Conservation (phyloP, 2,797 vertebrate genomes). For the Dermochelys coriacea region DNA sequence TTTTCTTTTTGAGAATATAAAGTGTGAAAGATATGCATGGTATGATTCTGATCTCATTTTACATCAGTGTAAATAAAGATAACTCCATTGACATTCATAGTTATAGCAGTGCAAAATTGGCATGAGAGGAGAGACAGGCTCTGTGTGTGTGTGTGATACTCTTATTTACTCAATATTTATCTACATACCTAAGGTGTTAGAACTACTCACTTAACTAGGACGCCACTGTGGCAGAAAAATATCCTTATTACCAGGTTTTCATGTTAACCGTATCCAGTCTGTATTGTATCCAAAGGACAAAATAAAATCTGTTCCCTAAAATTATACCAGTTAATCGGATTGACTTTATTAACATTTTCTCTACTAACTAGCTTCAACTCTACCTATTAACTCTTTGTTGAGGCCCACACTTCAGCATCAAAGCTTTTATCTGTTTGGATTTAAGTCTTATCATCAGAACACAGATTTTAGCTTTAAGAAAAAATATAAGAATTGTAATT, state of each 20-base stretch:
- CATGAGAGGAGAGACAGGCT: neutral
- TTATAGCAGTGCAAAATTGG: neutral
- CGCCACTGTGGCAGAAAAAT: neutral
- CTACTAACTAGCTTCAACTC: conserved; percentile 13
- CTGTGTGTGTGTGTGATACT: neutral
- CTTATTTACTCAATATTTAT: neutral
- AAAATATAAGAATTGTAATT: conserved; percentile 31
- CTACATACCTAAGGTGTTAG: neutral
- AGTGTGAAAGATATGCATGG: neutral
- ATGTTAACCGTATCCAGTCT: neutral
- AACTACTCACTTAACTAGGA: neutral
- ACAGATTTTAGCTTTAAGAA: conserved; percentile 12
- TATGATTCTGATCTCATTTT: neutral
- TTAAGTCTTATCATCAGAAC: conserved; percentile 8
- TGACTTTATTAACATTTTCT: conserved; percentile 23
- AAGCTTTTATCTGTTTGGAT: neutral
- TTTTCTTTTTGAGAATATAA: no score
- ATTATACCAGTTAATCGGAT: neutral
- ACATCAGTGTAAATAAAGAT: neutral
- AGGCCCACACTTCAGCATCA: neutral
- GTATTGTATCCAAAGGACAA: neutral
- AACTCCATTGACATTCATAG: neutral
- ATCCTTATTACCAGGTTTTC: neutral
- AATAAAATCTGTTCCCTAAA: neutral
- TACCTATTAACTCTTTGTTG: rapidly evolving